Conservation (phyloP, 2,113 vertebrate genomes). For the Glaucidium brasilianum region DNA sequence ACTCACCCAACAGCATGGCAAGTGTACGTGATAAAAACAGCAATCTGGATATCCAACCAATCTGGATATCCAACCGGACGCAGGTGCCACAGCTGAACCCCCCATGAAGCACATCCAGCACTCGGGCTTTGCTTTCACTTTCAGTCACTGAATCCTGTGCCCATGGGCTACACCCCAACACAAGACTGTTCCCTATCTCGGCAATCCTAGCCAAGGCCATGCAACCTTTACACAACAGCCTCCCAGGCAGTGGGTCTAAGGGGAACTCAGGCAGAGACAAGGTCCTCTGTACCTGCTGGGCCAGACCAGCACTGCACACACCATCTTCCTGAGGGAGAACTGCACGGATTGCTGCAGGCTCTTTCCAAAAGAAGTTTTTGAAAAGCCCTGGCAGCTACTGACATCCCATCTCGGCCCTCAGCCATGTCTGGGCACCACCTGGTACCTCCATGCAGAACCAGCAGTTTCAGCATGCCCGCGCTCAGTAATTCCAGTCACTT, state of each 20-base stretch:
- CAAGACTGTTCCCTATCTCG: fast-evolving
- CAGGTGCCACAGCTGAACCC: not conserved
- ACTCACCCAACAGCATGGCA: too few relatives aligned
- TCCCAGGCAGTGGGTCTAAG: not conserved
- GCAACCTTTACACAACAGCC: not conserved
- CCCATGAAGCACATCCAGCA: fast-evolving
- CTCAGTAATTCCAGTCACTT: not conserved
- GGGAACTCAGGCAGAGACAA: not conserved
- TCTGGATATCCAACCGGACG: fast-evolving
- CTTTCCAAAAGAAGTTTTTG: not conserved
- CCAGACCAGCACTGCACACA: fast-evolving
- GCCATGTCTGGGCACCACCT: not conserved
- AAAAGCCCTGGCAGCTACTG: not conserved
- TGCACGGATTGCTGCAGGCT: not conserved
- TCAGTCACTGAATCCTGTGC: fast-evolving
- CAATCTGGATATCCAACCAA: not conserved
- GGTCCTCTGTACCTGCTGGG: not conserved
- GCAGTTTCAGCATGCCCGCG: fast-evolving
- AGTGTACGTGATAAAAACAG: fast-evolving
- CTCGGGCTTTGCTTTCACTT: not conserved
- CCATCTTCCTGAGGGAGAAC: fast-evolving
- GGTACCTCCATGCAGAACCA: not conserved
- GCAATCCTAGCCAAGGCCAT: not conserved
- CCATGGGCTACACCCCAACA: fast-evolving
- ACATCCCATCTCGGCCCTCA: not conserved